Base-by-base conservation (phyloP, 1,140 invertebrate species). In the Bicyclus anynana region DNA sequence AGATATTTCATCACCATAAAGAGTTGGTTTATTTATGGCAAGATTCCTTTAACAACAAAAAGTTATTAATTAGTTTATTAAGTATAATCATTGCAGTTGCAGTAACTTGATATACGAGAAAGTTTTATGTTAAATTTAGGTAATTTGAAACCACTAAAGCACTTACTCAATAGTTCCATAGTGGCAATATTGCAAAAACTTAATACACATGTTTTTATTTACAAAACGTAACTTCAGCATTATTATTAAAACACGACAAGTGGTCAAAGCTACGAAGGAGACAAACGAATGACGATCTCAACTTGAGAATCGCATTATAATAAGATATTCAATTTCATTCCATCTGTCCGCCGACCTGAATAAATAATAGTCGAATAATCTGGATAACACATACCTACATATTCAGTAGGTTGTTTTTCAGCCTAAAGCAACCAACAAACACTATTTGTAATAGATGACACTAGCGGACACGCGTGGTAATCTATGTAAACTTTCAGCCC, bases 1-100 rank as follows among this genome's bases (percentile, higher is more conserved):
- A 4, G 84, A 82, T 9, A 52, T 72, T 42, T 72, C 69, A 48
- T 87, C 84, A 20, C 79, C 84, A 33, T 81, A 87, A 5, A 87
- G 49, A 55, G 51, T 55, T 12, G 50, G 57, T n/a, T 48, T 59
- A 17, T 13, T n/a, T 10, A 0, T 21, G 6, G 5, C 12, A 18
- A 21, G 18, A 35, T n/a, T 44, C 48, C 56, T 59, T 40, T 17
- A 13, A 12, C 29, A 33, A 33, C 7, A 33, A 33, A 33, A 33
- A 12, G 10, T 33, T 33, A 33, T 27, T 7, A 33, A n/a, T 6
- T 10, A 12, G n/a, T 1, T 33, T 17, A 26, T 26, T 10, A 27
- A 17, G 16, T 16, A 35, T 35, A 35, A 35, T 12, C n/a, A n/a
- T n/a, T n/a, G n/a, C n/a, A n/a, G n/a, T n/a, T n/a, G n/a, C n/a